Percentiles rank a stretch among this genome's conserved stretches.
These are phyloP conservation scores for Cephalopterus ornatus DNA, from an alignment of 2,113 vertebrate species.

Conservation along the genomic window DNA sequence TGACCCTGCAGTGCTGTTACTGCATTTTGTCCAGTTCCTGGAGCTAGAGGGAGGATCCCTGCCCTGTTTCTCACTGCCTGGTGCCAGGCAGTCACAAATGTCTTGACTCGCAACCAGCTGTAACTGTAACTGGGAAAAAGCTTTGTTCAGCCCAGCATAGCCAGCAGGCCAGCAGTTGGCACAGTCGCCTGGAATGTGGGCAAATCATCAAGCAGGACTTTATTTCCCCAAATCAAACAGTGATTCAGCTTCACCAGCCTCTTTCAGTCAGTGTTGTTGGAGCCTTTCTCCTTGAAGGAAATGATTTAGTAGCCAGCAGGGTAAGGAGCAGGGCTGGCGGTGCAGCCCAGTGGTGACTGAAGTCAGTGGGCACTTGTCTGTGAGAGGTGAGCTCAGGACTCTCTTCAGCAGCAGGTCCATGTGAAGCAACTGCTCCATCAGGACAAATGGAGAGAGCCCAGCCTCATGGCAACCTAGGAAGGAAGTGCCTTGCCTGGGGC, in stretches of 20 bases:
- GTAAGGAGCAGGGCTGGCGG: not conserved
- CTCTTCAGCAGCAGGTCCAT: not conserved
- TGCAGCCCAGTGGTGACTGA: not conserved
- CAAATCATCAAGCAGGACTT: not conserved
- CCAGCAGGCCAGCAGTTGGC: not conserved
- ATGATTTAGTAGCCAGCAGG: not conserved
- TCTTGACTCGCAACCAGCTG: not conserved
- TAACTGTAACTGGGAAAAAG: not conserved
- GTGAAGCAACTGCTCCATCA: not conserved
- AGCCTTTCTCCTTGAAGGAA: not conserved
- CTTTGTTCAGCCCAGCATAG: not conserved
- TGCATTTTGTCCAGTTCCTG: not conserved
- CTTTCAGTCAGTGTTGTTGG: constrained; percentile 1
- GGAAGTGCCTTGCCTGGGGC: not conserved
- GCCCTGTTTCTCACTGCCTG: not conserved
- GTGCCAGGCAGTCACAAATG: not conserved
- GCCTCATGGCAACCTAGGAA: not conserved
- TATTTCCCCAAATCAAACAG: not conserved
- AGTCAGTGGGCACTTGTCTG: not conserved
- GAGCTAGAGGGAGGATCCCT: not conserved
- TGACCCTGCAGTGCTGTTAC: not conserved
- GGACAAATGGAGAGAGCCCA: not conserved
- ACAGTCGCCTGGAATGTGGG: not conserved
- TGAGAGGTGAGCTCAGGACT: constrained; percentile 8
- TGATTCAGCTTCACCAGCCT: constrained; percentile 15